Base-by-base conservation (phyloP, 2,113 vertebrate genomes). In the Alethe castanea region DNA sequence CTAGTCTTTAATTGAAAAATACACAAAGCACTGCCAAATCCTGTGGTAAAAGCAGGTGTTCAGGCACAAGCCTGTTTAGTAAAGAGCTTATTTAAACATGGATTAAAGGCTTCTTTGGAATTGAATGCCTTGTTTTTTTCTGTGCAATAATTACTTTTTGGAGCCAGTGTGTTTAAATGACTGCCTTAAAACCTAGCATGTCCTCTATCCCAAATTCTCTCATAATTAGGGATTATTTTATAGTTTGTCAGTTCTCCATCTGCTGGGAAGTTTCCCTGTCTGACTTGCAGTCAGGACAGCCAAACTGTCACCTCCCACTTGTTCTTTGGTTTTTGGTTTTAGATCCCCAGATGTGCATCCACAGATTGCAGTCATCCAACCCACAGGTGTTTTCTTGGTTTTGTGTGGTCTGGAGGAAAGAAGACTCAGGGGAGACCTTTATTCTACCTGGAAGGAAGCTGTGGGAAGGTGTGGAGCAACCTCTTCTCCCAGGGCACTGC, bases 71-170 rank as follows among this genome's bases (percentile, higher is more conserved):
- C 31, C 48, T 97, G 92, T 96, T 96, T 95, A 94, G 66, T 48
- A 47, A 57, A 78, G 61, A 82, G 45, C 70, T 96, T 89, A 72
- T 96, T 81, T 92, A 85, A 93, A 90, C 67, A 73, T 54, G 57
- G 86, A 96, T 96, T 96, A 94, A 87, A 59, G 64, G 95, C 64
- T 82, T 90, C 80, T 97, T 92, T 90, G 88, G 76, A 95, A 91
- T 47, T 11, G 86, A 88, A 91, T 85, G 86, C 13, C 3, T 72
- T 94, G 22, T 24, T 80, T 86, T 67, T 59, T 92, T 76, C 56
- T 91, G n/a, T 82, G 84, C 42, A 77, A 35, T 96, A 96, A 95
- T 95, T 95, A 70, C 73, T 96, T 97, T 97, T 78, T 56, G 81
- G 92, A 82, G 61, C 92, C 81, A 81, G 35, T 91, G 53, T 56